Evolutionary conservation across 2,113 vertebrate species (phyloP).

Genomic region (Murina feae): DNA sequence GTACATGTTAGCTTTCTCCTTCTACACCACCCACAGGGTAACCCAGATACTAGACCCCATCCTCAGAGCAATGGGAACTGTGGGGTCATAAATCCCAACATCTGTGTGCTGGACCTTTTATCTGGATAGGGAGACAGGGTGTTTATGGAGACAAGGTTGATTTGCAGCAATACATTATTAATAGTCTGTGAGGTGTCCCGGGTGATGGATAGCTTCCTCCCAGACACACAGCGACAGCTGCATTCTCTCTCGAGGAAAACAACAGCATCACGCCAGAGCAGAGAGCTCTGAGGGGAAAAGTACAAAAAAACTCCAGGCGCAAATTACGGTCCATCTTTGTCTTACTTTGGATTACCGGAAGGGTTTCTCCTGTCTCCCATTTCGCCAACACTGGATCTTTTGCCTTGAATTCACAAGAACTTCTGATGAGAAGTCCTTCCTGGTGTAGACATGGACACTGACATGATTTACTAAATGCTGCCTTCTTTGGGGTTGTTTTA

Average conservation of each 20-base stretch:
- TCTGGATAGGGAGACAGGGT: slow-evolving; percentile 57
- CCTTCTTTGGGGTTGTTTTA: neutral
- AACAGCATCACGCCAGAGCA: neutral
- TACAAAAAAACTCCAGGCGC: neutral
- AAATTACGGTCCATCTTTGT: neutral
- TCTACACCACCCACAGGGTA: neutral
- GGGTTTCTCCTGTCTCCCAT: neutral
- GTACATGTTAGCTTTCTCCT: neutral
- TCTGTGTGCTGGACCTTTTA: slow-evolving; percentile 63
- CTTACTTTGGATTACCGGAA: neutral
- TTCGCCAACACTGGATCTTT: neutral
- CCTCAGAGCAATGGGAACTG: slow-evolving; percentile 22
- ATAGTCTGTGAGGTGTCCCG: slow-evolving; percentile 52
- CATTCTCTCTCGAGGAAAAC: slow-evolving; percentile 46
- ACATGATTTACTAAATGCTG: neutral
- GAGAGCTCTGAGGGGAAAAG: neutral
- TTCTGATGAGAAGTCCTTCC: neutral
- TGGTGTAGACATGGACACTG: neutral
- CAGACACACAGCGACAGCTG: slow-evolving; percentile 54
- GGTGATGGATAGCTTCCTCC: slow-evolving; percentile 60
- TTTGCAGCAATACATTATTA: slow-evolving; percentile 69
- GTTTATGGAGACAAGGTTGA: slow-evolving; percentile 68
- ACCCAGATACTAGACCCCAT: neutral
- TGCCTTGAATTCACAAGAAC: neutral
- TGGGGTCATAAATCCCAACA: slow-evolving; percentile 53